Percentiles rank a stretch among this genome's conserved stretches.
phyloP scores from a whole-genome alignment of 2,888 invertebrate species.

The Pediacus dermestoides region DNA sequence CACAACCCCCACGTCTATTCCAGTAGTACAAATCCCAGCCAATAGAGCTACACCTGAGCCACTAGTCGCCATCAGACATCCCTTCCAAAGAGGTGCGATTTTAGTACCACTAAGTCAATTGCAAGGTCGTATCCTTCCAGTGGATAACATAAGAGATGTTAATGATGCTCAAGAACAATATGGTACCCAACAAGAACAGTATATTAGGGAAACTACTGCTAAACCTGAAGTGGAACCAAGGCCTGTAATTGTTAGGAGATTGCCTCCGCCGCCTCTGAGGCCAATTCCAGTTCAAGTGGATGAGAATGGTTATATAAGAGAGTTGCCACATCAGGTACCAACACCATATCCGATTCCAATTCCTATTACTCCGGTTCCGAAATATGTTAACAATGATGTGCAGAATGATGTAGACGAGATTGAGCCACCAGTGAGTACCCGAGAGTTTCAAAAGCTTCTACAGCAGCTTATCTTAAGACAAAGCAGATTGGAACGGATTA shows the following conservation, averaged over 20 bases:
- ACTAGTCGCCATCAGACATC: constrained; percentile 50
- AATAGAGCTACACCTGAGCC: constrained; percentile 38
- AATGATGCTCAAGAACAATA: constrained; percentile 31
- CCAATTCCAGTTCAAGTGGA: constrained; percentile 47
- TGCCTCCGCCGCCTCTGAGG: constrained; percentile 33
- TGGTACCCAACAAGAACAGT: constrained; percentile 28
- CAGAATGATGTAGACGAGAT: constrained; percentile 58
- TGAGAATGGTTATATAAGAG: constrained; percentile 43
- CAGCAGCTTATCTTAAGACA: constrained; percentile 65
- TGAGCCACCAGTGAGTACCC: constrained; percentile 66
- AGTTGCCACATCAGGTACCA: constrained; percentile 34
- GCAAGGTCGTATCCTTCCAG: constrained; percentile 36
- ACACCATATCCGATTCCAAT: constrained; percentile 35
- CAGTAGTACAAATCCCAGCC: constrained; percentile 55
- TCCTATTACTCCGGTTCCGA: constrained; percentile 29
- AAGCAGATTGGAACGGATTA: constrained; percentile 56
- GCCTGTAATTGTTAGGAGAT: constrained; percentile 31
- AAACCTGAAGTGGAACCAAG: constrained; percentile 43
- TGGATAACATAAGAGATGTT: constrained; percentile 28
- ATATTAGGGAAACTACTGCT: constrained; percentile 34
- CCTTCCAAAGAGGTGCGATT: constrained; percentile 43
- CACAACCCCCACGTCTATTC: constrained; percentile 54
- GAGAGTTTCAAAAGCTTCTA: constrained; percentile 65
- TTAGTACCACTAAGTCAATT: constrained; percentile 45
- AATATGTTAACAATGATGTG: constrained; percentile 25